Conservation (phyloP, 2,113 vertebrate genomes). For the Mormoops blainvillei region DNA sequence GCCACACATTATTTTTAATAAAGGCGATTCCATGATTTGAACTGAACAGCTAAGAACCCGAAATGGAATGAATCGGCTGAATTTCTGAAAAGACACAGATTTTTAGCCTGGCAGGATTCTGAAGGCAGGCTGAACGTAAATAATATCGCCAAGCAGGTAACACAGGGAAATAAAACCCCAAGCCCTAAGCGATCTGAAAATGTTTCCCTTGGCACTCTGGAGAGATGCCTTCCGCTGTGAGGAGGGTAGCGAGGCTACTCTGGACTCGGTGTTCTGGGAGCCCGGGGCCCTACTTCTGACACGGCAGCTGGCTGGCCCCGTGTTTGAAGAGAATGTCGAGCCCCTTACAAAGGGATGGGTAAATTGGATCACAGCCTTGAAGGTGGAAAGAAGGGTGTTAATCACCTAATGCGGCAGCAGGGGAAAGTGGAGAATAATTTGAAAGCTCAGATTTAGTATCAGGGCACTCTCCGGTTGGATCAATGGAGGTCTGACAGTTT, state of each 20-base stretch:
- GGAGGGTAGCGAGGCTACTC: background rate
- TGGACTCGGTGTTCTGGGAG: background rate
- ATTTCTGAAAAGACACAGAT: background rate
- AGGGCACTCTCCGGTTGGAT: background rate
- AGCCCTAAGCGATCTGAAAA: background rate
- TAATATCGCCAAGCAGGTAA: background rate
- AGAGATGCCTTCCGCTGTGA: background rate
- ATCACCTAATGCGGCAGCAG: background rate
- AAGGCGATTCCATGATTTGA: background rate
- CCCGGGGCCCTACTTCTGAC: background rate
- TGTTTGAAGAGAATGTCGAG: background rate
- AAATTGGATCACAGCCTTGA: background rate
- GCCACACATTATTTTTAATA: background rate
- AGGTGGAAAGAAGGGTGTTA: background rate
- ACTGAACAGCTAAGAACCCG: background rate
- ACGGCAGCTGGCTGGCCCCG: background rate
- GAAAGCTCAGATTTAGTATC: constrained; percentile 16
- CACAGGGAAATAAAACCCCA: background rate
- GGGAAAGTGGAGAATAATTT: constrained; percentile 25
- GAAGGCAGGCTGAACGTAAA: background rate
- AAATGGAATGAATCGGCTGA: background rate
- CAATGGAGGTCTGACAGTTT: background rate
- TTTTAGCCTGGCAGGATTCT: background rate
- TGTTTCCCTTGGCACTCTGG: background rate
- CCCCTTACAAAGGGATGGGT: background rate